Conservation (phyloP, 2,113 vertebrate species). For the Lanius collurio region DNA sequence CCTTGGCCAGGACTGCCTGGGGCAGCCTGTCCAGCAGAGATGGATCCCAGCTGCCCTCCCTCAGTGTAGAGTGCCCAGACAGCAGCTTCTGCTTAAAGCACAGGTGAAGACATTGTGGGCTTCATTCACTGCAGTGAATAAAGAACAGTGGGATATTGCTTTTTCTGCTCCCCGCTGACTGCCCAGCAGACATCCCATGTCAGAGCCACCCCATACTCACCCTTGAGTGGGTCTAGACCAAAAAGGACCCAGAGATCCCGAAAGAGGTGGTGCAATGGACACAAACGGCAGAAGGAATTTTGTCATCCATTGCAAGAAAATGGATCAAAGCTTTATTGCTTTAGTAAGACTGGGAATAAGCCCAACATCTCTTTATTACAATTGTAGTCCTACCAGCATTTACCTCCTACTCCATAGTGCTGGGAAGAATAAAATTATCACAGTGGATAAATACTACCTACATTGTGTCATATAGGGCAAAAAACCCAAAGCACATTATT, state of each 20-base stretch:
- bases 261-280: not conserved
- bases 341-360: not conserved
- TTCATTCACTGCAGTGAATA: not conserved
- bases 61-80: fast-evolving
- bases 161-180: not conserved
- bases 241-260: not conserved
- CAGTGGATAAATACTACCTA: not conserved
- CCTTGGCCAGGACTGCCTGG: fast-evolving
- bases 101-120: fast-evolving
- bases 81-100: not conserved
- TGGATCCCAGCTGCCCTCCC: not conserved
- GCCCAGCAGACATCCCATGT: not conserved
- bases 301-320: not conserved
- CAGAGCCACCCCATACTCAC: fast-evolving
- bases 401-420: not conserved
- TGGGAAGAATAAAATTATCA: not conserved
- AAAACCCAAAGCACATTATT: not conserved
- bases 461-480: not conserved
- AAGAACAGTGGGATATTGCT: not conserved
- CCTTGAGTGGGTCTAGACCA: not conserved
- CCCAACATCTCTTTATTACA: not conserved
- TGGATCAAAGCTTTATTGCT: not conserved
- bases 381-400: not conserved
- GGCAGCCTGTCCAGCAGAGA: not conserved
- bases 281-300: not conserved